Evolutionary conservation across 2,113 vertebrate genomes (phyloP), one percentile per base, ranked within the genome.

Genomic region (Scomber scombrus): DNA sequence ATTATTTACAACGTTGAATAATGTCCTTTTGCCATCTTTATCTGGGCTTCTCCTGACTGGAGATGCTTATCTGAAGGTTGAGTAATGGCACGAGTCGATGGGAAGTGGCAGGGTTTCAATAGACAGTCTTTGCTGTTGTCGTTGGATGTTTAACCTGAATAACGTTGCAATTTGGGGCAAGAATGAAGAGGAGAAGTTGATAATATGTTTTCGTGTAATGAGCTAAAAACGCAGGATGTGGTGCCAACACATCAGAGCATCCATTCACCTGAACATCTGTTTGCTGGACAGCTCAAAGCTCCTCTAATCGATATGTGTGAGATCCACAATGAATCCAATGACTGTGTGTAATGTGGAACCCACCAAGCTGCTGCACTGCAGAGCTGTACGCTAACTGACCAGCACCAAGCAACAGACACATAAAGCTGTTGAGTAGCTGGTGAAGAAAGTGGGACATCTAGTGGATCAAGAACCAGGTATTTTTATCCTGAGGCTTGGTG

Each of bases 11-110:
- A 13, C 18, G 76, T 64, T 74, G 85, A 86, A 68, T 78, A 85
- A 88, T 75, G 84, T 70, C 50, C 14, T 64, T 60, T 26, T 56
- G 82, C 70, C n/a, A 1, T 71, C 65, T 84, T 82, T 90, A 78
- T 86, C 80, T 56, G 54, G 13, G 40, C 78, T 81, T 50, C 65
- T 74, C 78, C 64, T 65, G 79, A 61, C 82, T 46, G 19, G 12
- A 5, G 87, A 86, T 91, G 54, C 67, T 76, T 80, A 91, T 91
- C 92, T 87, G 82, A 89, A 70, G 84, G 78, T 34, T 88, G 88
- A 90, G 86, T 77, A 85, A 89, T 81, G 84, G 77, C 65, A 15
- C 1, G 62, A 82, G 68, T 69, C 77, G 19, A 88, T 86, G 62
- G 67, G 58, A 85, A 54, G 40, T 75, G 86, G 74, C 90, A 84